Base-by-base conservation (phyloP, 2,797 vertebrate genomes). In the Meda fulgida region DNA sequence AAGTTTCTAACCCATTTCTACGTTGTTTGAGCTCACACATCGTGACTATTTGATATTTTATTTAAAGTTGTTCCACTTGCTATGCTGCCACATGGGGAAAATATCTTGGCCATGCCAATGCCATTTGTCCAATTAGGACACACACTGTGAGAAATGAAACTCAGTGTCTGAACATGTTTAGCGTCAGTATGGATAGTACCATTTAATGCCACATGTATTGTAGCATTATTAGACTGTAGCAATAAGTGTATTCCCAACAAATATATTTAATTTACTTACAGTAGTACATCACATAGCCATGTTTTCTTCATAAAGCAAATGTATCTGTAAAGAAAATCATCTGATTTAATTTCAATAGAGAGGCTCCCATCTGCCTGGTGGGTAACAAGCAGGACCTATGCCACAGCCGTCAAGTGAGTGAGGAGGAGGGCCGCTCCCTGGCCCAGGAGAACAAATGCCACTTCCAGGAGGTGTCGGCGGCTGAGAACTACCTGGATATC, bases 321-420 rank as follows among this genome's bases (percentile, higher is more conserved):
- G 63, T 82, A 34, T 29, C 13, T n/a, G 40, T 8, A 55, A 51
- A 13, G 23, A 31, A 75, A 83, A 67, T 43, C 10, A 31, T 46
- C 40, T 46, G 67, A 79, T 79, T 23, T 84, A 0, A 38, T 85
- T 78, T 69, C 70, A 80, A 81, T 89, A 96, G 95, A 65, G 92
- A 93, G 0, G 92, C 94, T 5, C 93, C 95, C 0, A 92, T 95
- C 70, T 95, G 93, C 55, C 93, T 96, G 85, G 87, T 96, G 85
- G 95, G 94, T 0, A 96, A 96, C 92, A 96, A 96, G 88, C 94
- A 93, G 92, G 95, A 96, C 90, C 91, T 95, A 81, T 95, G 94
- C 81, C 94, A 96, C 48, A 93, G 86, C 84, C 91, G 94, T 51
- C 94, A 96, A 91, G 95, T 96, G 63, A 58, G 78, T 1, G 94